These are phyloP conservation scores for Zygaena filipendulae DNA, from an alignment of 2,888 invertebrate species.

Conservation along the genomic window DNA sequence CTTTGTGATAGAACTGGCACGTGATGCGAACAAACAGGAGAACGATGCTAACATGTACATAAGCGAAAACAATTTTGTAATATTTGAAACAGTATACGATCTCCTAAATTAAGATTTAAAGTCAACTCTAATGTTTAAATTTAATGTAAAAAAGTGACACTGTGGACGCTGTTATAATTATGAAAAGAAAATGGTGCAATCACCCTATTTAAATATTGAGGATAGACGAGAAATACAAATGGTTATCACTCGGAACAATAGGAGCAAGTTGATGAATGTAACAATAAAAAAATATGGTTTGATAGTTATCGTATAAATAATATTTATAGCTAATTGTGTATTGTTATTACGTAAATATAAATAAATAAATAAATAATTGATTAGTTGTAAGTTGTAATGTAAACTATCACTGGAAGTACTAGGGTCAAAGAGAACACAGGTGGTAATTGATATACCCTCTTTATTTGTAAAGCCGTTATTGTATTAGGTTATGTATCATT, in stretches of 20 bases:
- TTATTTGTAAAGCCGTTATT: constrained; percentile 45
- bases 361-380: constrained; percentile 65
- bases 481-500: constrained; percentile 34
- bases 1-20: constrained; percentile 19
- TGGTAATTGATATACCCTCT: constrained; percentile 30
- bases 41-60: constrained; percentile 65
- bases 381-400: constrained; percentile 64
- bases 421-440: constrained; percentile 42
- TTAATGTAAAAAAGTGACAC: constrained; percentile 52
- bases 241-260: constrained; percentile 48
- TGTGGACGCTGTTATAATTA: constrained; percentile 48
- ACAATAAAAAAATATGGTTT: constrained; percentile 63
- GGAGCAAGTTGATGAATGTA: constrained; percentile 50
- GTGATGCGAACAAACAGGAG: constrained; percentile 52
- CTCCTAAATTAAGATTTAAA: constrained; percentile 69
- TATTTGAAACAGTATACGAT: constrained; percentile 70
- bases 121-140: constrained; percentile 65
- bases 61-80: constrained; percentile 64
- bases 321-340: constrained; percentile 70
- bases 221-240: constrained; percentile 18
- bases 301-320: constrained; percentile 67
- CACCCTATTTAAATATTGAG: constrained; percentile 39
- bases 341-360: constrained; percentile 69
- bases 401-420: constrained; percentile 58
- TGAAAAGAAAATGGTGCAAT: constrained; percentile 50